Evolutionary conservation across 2,888 invertebrate species (phyloP).

Genomic region (Rhorus exstirpatorius): DNA sequence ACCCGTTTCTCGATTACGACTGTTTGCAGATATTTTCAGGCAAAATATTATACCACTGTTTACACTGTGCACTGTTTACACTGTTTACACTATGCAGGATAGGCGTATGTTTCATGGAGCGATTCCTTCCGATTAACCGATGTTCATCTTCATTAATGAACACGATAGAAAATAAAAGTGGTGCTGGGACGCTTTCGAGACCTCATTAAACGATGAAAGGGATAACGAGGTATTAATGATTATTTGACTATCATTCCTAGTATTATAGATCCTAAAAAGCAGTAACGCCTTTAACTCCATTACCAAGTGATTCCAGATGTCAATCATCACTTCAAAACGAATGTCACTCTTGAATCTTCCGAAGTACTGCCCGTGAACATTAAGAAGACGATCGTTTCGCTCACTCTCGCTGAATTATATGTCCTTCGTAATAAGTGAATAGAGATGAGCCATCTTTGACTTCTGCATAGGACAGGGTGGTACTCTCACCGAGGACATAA

Average conservation of each 20-base stretch:
- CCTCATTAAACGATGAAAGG: too few species aligned
- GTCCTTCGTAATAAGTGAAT: conserved; percentile 48
- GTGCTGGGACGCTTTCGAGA: too few species aligned
- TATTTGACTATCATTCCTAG: neutral
- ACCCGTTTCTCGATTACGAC: neutral
- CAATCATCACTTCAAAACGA: conserved; percentile 13
- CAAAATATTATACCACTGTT: too few species aligned
- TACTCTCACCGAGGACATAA: conserved; percentile 41
- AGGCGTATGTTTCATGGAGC: too few species aligned
- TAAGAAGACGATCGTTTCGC: conserved; percentile 37
- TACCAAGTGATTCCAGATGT: neutral
- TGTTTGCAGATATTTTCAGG: neutral
- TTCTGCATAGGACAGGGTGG: conserved; percentile 77
- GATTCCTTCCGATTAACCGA: too few species aligned
- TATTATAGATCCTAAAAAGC: neutral
- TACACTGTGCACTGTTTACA: too few species aligned
- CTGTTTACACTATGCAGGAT: too few species aligned
- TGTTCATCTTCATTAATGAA: too few species aligned
- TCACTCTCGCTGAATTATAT: conserved; percentile 22
- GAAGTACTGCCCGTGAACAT: conserved; percentile 24
- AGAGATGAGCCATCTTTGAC: conserved; percentile 74
- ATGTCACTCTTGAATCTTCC: neutral
- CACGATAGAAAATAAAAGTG: neutral
- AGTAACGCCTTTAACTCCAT: neutral
- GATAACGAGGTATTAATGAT: neutral